Evolutionary conservation across 2,888 invertebrate genomes (phyloP), one percentile per base, ranked within the genome.

Genomic region (Tupiocoris notatus): DNA sequence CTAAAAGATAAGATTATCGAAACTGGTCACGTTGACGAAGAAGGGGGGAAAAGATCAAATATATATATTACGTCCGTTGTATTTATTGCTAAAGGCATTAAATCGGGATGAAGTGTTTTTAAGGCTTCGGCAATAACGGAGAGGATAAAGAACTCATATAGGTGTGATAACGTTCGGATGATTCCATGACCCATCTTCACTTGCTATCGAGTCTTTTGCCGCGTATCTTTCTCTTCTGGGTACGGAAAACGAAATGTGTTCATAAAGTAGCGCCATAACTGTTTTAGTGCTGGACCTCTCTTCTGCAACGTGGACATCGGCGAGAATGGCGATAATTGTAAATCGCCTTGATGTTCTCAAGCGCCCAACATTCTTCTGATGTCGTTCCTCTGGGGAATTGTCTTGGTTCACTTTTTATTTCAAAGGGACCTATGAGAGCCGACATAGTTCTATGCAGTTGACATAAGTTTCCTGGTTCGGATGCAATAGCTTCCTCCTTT

Each of bases 211-310:
- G 6, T 3, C 39, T 39, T 39, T 12, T 39, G 39, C 39, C 39
- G 12, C 12, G 39, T 3, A 39, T 12, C 39, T 39, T 39, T 39
- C 12, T 39, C 39, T 39, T 39, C 39, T 3, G 3, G 3, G 6
- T 12, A 12, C 39, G 39, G 39, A 70, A 70, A 70, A 70, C 70
- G 70, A 70, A 70, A 59, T 39, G 62, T 62, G 12, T 24, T 62
- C 39, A 73, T 73, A 73, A 73, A 73, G 21, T 12, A 73, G 73
- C 62, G 21, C 21, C 73, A 73, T 73, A 73, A 73, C 73, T 24
- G 25, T 39, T 73, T 73, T 73, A 73, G 73, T 73, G 62, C 62
- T 62, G 73, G 62, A 25, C 73, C n/a, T 61, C 62, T 54, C 63
- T 25, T 62, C 73, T 62, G 62, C 62, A 54, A 73, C 73, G 61